Evolutionary conservation across 2,888 invertebrate species (phyloP), one percentile per base, ranked within the genome.

Genomic region (Drosophila macrothrix): DNA sequence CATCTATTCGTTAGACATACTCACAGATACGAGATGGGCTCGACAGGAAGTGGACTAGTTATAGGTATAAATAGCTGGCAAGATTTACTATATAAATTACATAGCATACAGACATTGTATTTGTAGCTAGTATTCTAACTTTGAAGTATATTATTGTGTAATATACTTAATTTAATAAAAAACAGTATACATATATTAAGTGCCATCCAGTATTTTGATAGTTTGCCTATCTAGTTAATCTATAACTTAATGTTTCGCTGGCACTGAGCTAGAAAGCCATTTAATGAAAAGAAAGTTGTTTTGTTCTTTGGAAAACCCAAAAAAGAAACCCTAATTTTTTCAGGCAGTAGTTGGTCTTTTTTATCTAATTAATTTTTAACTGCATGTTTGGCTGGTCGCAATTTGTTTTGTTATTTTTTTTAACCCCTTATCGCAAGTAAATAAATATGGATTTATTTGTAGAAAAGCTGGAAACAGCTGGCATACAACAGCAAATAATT

Each of bases 1-100:
- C 37, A 37, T 16, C 16, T 19, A 19, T 19, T 19, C 19, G 7
- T 37, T 37, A 3, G 3, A 7, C 4, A 16, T 4, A 46, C 16
- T 16, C 7, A 25, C 16, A 29, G 29, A 3, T 39, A n/a, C 73
- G 73, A 59, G 73, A 49, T 54, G 58, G 50, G 53, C 49, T 54
- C 35, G 0, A 12, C 1, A 2, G 25, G 6, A 2, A 1, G 6
- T 28, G 29, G 14, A 3, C 4, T 29, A 31, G 35, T 25, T 25
- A 6, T 25, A 5, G 16, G 0, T 19, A 1, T 16, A 10, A 9
- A 9, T 2, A 2, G 25, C 1, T 46, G 16, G 1, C 5, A 5
- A 12, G 19, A 37, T 37, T 0, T 7, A 37, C 37, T 19, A 37
- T 37, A 7, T 3, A 0, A 19, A 37, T 3, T 7, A 37, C 0